Base-by-base conservation (phyloP, 1,140 invertebrate species). In the Ylistrum balloti region DNA sequence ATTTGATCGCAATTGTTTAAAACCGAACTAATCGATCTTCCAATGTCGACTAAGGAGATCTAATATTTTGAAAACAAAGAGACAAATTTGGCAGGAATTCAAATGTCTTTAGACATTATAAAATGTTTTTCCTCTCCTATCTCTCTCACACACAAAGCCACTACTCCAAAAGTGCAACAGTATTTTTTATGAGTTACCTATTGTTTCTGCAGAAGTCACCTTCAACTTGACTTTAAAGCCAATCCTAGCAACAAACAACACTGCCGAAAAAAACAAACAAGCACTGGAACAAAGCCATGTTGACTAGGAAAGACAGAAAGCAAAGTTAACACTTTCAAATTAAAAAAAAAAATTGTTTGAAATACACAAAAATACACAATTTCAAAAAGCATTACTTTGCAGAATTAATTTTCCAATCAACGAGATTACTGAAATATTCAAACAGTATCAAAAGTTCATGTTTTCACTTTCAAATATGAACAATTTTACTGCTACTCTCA, bases 21-120 rank as follows among this genome's bases (percentile, higher is more conserved):
- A 74, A 74, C 56, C 11, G 45, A 74, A 74, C 56, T 74, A 74
- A 74, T 74, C 56, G 56, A 74, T 74, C 56, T 74, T 74, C 56
- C 56, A 28, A 1, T 5, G 17, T 74, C 56, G 56, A 74, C 56
- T 9, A 74, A 74, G 56, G 56, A 74, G 56, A 74, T 74, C 56
- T 74, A 74, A 74, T 74, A 74, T 74, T 74, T 74, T 74, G 56
- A 74, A 74, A 74, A 74, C 56, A 74, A 74, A 74, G 56, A 74
- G 56, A 74, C 56, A 74, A 74, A 3, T 28, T 74, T 74, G 56
- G 56, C 56, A 74, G 28, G 56, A 74, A 74, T 74, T 74, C 56
- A 74, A 74, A 74, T 74, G 56, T 11, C 56, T 74, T 74, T 28
- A 74, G 56, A 74, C 56, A 3, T 74, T 74, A 74, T 74, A 74